Evolutionary conservation across 2,113 vertebrate genomes (phyloP), one percentile per base, ranked within the genome.

Genomic region (Epinephelus lanceolatus): DNA sequence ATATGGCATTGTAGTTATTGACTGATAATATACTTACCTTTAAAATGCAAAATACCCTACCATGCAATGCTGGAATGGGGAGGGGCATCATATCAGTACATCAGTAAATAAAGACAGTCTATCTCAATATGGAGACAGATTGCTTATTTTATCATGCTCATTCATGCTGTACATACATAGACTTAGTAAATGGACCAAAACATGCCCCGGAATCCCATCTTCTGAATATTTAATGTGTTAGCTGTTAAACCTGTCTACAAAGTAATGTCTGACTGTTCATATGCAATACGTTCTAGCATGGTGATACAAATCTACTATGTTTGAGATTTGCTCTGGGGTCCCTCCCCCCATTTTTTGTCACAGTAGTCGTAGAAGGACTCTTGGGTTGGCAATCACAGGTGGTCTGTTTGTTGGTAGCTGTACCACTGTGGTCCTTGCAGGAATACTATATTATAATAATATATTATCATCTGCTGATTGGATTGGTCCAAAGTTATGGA

Each of bases 1-100:
- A 57, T 21, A 25, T 59, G 27, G 18, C 47, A 55, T 21, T 57
- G 23, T 27, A 25, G 21, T 49, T 40, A 51, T 13, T 65, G 18
- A 47, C 65, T 70, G 17, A 60, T 51, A 9, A 57, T 52, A 14
- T 30, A 40, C 30, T 62, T 25, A 42, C 57, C 13, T 72, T 11
- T 67, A 62, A 55, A 69, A 62, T 73, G 27, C 6, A 56, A 23
- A 78, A 72, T 51, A 17, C 19, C 49, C 18, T 47, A 7, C 8
- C 45, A 61, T 21, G 13, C 1, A 1, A 55, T 8, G 17, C 40
- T 49, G 12, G 18, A 37, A 3, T 21, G 12, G 45, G 70, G 42
- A 59, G 5, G 21, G 33, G 19, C 25, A 21, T 33, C 18, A 33
- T 30, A 30, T 59, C 5, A 27, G 15, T 18, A 60, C 25, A 33